phyloP scores from a whole-genome alignment of 2,797 vertebrate species.

The Australoheros facetus region DNA sequence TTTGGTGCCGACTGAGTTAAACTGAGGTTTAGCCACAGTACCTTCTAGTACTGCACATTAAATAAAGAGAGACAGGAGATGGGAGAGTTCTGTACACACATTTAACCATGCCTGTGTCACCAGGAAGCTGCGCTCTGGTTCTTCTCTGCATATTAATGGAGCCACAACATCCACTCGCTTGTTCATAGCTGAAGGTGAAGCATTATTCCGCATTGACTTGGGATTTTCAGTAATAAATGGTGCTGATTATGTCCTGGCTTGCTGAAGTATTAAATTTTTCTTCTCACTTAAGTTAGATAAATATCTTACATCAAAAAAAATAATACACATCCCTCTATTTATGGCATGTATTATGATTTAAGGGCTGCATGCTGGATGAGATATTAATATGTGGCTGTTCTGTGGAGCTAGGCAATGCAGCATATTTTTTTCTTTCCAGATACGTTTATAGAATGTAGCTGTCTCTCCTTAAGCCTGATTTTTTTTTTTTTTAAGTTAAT shows the following conservation, averaged over 20 bases:
- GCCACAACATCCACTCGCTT: slow-evolving; percentile 51
- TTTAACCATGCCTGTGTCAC: slow-evolving; percentile 43
- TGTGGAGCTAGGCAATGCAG: neutral
- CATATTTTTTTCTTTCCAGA: neutral
- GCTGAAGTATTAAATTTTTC: slow-evolving; percentile 24
- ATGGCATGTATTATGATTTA: slow-evolving; percentile 19
- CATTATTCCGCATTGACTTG: slow-evolving; percentile 39
- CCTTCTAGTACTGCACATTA: neutral
- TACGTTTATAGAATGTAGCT: neutral
- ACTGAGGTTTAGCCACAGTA: neutral
- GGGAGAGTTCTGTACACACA: slow-evolving; percentile 39
- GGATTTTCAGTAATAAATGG: slow-evolving; percentile 56
- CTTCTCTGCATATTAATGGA: slow-evolving; percentile 66
- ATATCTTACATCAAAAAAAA: slow-evolving; percentile 29
- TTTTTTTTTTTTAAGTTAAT: neutral
- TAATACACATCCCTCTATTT: slow-evolving; percentile 23
- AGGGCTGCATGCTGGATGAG: slow-evolving; percentile 6
- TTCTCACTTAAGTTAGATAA: slow-evolving; percentile 27
- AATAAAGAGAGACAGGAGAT: neutral
- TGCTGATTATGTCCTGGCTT: slow-evolving; percentile 37
- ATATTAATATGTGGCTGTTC: slow-evolving; percentile 1
- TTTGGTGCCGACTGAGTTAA: neutral
- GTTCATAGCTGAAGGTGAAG: slow-evolving; percentile 58
- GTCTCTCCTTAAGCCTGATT: neutral
- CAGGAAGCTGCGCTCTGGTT: slow-evolving; percentile 56